Percentiles rank a stretch among this genome's conserved stretches.
Evolutionary conservation across 1,140 invertebrate genomes (phyloP).

Genomic region (Harpegnathos saltator): DNA sequence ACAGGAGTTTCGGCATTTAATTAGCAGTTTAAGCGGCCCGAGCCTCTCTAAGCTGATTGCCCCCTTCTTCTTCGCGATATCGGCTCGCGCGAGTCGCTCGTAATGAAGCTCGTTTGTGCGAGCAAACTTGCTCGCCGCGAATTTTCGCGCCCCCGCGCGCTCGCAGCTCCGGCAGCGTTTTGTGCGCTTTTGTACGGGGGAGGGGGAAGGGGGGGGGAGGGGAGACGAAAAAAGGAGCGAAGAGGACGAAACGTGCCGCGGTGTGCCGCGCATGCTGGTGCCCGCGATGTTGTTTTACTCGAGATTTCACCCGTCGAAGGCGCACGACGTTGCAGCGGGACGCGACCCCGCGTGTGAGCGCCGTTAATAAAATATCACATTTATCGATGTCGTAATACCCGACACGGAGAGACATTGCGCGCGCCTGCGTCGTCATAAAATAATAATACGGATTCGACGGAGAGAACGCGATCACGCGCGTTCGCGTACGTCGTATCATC

Average conservation of each 20-base stretch:
- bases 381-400: constrained; percentile 45
- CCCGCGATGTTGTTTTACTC: background rate
- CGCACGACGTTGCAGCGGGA: background rate
- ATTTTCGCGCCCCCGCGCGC: background rate
- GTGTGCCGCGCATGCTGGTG: too few species aligned
- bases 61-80: constrained; percentile 30
- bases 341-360: too few species aligned
- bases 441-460: constrained; percentile 26
- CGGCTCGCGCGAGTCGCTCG: constrained; percentile 27
- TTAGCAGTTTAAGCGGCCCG: constrained; percentile 46
- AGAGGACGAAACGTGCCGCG: too few species aligned
- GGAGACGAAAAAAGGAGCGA: too few species aligned
- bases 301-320: background rate
- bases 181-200: too few species aligned
- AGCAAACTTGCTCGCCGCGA: constrained; percentile 35
- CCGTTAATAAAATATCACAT: constrained; percentile 33
- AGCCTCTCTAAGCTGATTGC: constrained; percentile 57
- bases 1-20: constrained; percentile 54
- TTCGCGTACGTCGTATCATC: constrained; percentile 20
- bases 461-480: constrained; percentile 54
- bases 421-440: constrained; percentile 29
- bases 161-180: background rate
- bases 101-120: constrained; percentile 57
- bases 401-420: background rate
- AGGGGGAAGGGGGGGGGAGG: too few species aligned